Evolutionary conservation across 2,797 vertebrate genomes (phyloP).

Genomic region (Pterois miles): DNA sequence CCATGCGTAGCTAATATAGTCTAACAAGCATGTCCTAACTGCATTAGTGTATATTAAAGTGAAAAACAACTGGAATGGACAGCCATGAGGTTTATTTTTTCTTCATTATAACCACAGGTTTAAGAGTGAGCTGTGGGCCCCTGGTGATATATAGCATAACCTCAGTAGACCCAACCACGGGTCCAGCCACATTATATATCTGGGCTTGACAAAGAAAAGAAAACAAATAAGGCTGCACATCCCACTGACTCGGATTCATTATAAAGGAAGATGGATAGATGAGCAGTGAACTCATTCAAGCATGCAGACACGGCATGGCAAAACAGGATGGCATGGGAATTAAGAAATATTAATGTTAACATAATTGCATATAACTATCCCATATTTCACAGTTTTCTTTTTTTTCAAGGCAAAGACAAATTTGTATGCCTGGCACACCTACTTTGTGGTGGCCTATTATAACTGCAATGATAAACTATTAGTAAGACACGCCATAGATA

Average conservation of each 20-base stretch:
- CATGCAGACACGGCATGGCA: no score
- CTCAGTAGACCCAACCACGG: slow-evolving; percentile 41
- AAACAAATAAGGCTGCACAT: slow-evolving; percentile 24
- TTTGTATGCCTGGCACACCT: neutral
- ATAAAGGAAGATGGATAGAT: slow-evolving; percentile 26
- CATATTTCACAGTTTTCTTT: neutral
- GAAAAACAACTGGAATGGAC: slow-evolving; percentile 57
- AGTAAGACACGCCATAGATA: neutral
- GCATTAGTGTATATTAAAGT: slow-evolving; percentile 45
- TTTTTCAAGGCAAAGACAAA: neutral
- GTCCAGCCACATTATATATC: slow-evolving; percentile 36
- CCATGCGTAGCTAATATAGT: slow-evolving; percentile 13
- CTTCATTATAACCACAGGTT: slow-evolving; percentile 72
- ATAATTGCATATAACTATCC: neutral
- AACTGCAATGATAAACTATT: neutral
- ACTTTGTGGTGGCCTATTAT: neutral
- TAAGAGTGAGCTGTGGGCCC: slow-evolving; percentile 65
- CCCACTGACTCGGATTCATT: slow-evolving; percentile 22
- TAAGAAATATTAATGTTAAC: neutral
- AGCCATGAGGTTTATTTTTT: slow-evolving; percentile 62
- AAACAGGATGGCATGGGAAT: neutral
- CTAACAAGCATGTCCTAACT: slow-evolving; percentile 48
- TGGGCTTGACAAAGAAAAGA: slow-evolving; percentile 26
- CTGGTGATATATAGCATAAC: slow-evolving; percentile 78
- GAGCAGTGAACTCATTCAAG: slow-evolving; percentile 10